A percentile compares a stretch with the other conserved stretches of the same genome.
These are phyloP conservation scores for Sabatieria punctata DNA, from an alignment of 2,888 invertebrate species.

Conservation along the genomic window DNA sequence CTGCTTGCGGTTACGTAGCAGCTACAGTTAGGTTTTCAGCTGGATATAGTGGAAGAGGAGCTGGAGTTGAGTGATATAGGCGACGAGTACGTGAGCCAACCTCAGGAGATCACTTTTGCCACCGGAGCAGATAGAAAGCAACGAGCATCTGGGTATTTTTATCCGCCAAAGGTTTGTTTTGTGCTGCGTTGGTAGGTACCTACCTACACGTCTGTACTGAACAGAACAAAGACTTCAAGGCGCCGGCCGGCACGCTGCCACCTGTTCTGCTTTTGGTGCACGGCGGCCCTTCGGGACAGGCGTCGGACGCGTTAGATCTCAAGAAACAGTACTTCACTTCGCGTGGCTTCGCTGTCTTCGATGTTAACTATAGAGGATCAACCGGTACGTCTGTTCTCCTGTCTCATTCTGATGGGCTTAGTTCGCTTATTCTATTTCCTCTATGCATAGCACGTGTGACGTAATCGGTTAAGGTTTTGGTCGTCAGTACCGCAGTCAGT, in stretches of 20 bases:
- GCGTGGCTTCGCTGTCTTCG: constrained; percentile 36
- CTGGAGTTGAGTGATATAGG: constrained; percentile 13
- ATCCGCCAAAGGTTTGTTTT: constrained; percentile 10
- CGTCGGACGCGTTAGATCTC: constrained; percentile 25
- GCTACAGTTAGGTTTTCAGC: background rate
- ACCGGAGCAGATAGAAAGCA: constrained; percentile 17
- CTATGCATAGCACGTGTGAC: too few relatives aligned
- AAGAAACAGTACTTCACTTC: constrained; percentile 34
- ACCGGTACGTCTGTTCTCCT: too few relatives aligned
- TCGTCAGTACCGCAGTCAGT: too few relatives aligned
- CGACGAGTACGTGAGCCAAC: constrained; percentile 29
- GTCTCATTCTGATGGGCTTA: too few relatives aligned
- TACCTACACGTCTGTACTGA: background rate
- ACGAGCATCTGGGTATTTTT: constrained; percentile 25
- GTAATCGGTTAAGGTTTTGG: too few relatives aligned
- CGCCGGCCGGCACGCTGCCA: constrained; percentile 24
- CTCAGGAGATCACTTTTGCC: constrained; percentile 29
- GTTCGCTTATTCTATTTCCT: too few relatives aligned
- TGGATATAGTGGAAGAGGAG: constrained; percentile 10
- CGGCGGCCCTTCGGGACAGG: constrained; percentile 35
- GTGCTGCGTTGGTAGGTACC: background rate
- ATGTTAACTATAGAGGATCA: constrained; percentile 37
- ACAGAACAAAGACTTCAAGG: constrained; percentile 30
- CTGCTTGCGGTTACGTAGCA: too few relatives aligned
- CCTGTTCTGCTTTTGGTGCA: constrained; percentile 35